Evolutionary conservation across 2,113 vertebrate species (phyloP).

Genomic region (Ameiurus melas): DNA sequence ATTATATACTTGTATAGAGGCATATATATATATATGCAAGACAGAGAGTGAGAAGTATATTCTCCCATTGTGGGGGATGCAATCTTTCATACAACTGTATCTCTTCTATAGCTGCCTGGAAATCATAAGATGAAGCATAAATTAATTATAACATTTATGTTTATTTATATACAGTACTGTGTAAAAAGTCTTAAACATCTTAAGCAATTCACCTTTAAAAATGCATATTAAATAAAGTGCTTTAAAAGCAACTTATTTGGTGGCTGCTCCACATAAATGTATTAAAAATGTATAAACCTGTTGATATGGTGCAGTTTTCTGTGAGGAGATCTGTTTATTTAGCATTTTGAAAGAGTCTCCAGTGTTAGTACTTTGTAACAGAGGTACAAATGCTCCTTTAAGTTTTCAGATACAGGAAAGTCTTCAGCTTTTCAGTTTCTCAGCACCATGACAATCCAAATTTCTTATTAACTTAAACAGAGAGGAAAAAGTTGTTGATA

Average conservation of each 20-base stretch:
- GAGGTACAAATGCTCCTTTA: neutral
- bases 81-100: neutral
- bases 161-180: neutral
- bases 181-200: neutral
- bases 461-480: neutral
- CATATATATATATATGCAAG: too few species aligned
- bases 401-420: neutral
- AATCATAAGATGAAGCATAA: neutral
- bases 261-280: neutral
- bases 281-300: neutral
- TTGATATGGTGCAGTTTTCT: neutral
- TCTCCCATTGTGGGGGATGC: neutral
- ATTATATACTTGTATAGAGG: neutral
- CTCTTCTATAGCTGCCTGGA: neutral
- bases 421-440: neutral
- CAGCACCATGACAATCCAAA: neutral
- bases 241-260: neutral
- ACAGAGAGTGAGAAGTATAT: too few species aligned
- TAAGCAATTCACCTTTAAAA: neutral
- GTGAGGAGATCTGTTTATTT: neutral
- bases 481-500: neutral
- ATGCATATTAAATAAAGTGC: neutral
- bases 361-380: neutral
- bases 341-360: neutral
- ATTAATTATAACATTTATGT: neutral